Percentiles rank a stretch among this genome's conserved stretches.
These are phyloP conservation scores for Phalacrocorax pelagicus DNA, from an alignment of 2,113 vertebrate genomes.

Conservation along the genomic window DNA sequence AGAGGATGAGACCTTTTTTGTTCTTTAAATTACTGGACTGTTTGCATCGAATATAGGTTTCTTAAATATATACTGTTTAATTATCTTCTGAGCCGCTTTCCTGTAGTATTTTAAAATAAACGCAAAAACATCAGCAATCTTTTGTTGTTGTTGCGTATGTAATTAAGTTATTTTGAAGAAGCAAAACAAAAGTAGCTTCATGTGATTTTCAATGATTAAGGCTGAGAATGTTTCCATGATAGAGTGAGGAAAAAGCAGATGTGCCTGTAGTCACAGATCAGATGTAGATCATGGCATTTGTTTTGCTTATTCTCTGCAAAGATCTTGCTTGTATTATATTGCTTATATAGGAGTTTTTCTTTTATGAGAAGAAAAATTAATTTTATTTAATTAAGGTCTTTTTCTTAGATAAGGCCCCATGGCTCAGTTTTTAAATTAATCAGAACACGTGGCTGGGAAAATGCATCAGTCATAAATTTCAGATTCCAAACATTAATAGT, in stretches of 20 bases:
- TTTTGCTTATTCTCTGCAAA: not conserved
- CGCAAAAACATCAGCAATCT: not conserved
- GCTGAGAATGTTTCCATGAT: not conserved
- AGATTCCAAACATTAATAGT: not conserved
- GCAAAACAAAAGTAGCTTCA: not conserved
- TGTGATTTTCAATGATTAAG: not conserved
- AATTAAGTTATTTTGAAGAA: not conserved
- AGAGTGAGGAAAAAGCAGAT: not conserved
- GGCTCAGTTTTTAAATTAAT: not conserved
- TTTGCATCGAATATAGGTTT: no score
- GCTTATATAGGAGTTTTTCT: not conserved
- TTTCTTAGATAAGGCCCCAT: not conserved
- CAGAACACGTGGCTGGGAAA: not conserved
- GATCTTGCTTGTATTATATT: not conserved
- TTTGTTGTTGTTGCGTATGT: not conserved
- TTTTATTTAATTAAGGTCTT: not conserved
- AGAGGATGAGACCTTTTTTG: not conserved
- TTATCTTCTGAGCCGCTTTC: not conserved
- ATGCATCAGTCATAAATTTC: not conserved
- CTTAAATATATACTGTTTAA: no score
- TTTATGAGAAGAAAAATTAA: not conserved
- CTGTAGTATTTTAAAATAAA: not conserved
- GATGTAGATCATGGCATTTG: not conserved
- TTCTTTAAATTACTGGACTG: no score
- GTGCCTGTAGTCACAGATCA: not conserved